phyloP scores from a whole-genome alignment of 2,113 vertebrate genomes.

The Hylia prasina region DNA sequence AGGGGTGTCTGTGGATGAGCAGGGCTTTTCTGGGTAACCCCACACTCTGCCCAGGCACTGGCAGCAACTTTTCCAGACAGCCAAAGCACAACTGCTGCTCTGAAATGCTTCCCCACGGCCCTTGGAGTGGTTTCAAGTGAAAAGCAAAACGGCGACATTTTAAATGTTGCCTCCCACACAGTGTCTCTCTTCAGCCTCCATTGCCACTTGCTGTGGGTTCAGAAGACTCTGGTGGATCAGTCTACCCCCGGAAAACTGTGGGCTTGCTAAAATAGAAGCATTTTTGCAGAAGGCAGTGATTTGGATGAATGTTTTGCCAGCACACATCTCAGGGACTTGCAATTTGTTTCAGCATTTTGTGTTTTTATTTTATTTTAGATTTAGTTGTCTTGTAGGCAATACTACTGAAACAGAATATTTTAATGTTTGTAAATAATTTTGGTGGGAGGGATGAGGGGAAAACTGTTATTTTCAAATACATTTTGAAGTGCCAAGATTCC shows the following conservation, averaged over 20 bases:
- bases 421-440: not conserved
- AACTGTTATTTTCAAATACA: not conserved
- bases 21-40: not conserved
- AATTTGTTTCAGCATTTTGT: conserved; percentile 13
- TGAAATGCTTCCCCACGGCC: not conserved
- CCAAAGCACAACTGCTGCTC: not conserved
- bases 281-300: conserved; percentile 16
- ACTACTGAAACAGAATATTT: not conserved
- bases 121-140: conserved; percentile 2
- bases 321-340: not conserved
- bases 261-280: conserved; percentile 25
- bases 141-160: not conserved
- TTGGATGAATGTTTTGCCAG: conserved; percentile 13
- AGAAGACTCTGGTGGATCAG: not conserved
- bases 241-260: not conserved
- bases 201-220: not conserved
- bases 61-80: not conserved
- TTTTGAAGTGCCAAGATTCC: not conserved
- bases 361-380: not conserved
- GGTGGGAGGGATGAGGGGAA: accelerated
- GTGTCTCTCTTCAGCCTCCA: not conserved
- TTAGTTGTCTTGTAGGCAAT: not conserved
- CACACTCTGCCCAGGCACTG: not conserved
- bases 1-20: not conserved
- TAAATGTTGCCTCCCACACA: not conserved